A percentile compares a stretch with the other conserved stretches of the same genome.
These are phyloP conservation scores for Aegotheles bennettii DNA, from an alignment of 2,113 vertebrate genomes.

Conservation along the genomic window DNA sequence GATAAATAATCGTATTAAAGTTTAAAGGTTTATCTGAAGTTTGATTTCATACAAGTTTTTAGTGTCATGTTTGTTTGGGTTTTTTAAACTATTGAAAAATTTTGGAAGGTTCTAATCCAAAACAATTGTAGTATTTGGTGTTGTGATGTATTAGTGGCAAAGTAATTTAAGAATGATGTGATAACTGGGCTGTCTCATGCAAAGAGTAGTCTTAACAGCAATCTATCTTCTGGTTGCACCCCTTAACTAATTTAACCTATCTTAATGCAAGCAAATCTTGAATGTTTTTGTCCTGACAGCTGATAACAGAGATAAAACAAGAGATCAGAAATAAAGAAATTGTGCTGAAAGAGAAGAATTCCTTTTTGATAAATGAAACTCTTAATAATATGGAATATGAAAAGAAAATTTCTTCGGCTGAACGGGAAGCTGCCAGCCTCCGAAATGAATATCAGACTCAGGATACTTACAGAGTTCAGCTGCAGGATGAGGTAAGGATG, in stretches of 20 bases:
- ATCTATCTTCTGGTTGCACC: not conserved
- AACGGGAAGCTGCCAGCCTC: constrained; percentile 75
- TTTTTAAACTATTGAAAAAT: not conserved
- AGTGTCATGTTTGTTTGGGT: not conserved
- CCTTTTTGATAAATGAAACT: constrained; percentile 80
- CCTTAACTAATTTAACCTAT: not conserved
- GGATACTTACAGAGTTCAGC: constrained; percentile 68
- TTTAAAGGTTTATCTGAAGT: not conserved
- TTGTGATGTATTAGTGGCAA: not conserved
- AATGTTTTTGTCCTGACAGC: constrained; percentile 63
- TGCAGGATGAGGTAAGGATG: constrained; percentile 82
- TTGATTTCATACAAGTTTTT: not conserved
- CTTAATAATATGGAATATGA: constrained; percentile 88
- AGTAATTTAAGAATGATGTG: not conserved
- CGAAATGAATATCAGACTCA: constrained; percentile 74
- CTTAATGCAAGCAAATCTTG: not conserved
- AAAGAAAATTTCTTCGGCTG: constrained; percentile 74
- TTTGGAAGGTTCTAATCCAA: not conserved
- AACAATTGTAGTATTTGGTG: not conserved
- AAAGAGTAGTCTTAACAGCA: not conserved
- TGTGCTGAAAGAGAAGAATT: constrained; percentile 78
- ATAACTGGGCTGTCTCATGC: not conserved
- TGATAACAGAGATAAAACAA: constrained; percentile 79
- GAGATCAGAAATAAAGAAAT: constrained; percentile 76
- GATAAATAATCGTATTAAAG: not conserved